Conservation (phyloP, 2,797 vertebrate genomes). For the Hylomyscus alleni region DNA sequence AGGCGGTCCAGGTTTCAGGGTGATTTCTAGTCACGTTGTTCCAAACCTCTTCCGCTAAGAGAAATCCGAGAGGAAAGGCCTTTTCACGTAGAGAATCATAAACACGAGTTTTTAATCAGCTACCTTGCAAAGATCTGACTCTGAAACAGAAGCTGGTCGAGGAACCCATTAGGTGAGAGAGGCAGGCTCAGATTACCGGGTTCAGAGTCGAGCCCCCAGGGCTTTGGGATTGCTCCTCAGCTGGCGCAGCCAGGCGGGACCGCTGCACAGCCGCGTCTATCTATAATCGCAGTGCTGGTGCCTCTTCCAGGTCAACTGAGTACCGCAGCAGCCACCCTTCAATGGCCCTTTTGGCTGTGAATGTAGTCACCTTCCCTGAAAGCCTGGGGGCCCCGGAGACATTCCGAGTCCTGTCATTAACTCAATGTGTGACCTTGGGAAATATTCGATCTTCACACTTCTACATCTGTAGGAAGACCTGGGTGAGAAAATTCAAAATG, state of each 20-base stretch:
- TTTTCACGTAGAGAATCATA: background rate
- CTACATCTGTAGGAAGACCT: background rate
- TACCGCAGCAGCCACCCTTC: background rate
- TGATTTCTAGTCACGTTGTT: background rate
- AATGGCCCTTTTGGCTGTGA: background rate
- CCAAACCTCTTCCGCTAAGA: background rate
- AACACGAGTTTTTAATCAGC: background rate
- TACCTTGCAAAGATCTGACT: background rate
- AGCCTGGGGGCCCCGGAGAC: background rate
- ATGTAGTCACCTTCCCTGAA: background rate
- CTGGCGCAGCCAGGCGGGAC: background rate
- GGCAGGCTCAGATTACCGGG: background rate
- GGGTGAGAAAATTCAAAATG: background rate
- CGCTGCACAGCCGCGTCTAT: background rate
- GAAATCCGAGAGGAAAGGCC: conserved; percentile 2
- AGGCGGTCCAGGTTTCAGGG: background rate
- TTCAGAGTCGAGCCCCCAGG: background rate
- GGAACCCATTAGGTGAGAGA: background rate
- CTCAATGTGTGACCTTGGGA: background rate
- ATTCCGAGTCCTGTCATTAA: background rate
- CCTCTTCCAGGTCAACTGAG: background rate
- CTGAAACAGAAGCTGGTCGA: conserved; percentile 35
- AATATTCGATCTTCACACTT: background rate
- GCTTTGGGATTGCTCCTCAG: background rate
- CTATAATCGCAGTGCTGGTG: too few relatives aligned